Evolutionary conservation across 2,888 invertebrate species (phyloP), one percentile per base, ranked within the genome.

Genomic region (Sphaeridia pumilis): DNA sequence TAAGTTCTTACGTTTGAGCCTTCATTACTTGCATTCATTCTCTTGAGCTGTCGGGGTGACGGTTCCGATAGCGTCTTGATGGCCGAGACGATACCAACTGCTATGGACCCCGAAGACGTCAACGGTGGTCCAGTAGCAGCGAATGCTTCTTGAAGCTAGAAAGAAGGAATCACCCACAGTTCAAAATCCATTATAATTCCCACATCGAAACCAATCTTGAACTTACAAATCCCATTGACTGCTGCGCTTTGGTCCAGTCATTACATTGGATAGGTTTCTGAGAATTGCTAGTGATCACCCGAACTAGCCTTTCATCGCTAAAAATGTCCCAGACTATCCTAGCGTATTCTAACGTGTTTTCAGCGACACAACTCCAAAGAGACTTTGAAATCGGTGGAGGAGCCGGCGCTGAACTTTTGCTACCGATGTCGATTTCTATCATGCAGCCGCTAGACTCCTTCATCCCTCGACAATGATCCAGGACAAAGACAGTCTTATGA

Each of bases 311-410:
- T 55, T 84, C 86, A 55, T 80, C 79, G 1, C 94, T 92, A 74
- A 90, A 95, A n/a, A 97, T 75, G 72, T 98, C 97, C 87, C 90
- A 93, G 1, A 93, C 88, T 63, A 98, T 88, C 24, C 97, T 80
- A 66, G 93, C 90, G 69, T 95, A 97, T 71, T 98, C 98, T 55
- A 95, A 80, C 0, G 90, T 84, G 1, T 90, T 85, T 75, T 97
- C 97, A 0, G 95, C 87, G 61, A 87, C 86, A 67, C 88, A 92
- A 0, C 94, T 95, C 97, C 97, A 98, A 51, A 97, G 70, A 0
- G 89, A 86, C 72, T 97, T 97, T 57, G 82, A 83, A 57, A 95
- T 83, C 1, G 90, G 87, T 4, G 84, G 82, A 50, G 84, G 83
- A 64, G 81, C 36, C 22, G 31, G 21, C 3, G 45, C 28, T 7